Evolutionary conservation across 2,888 invertebrate genomes (phyloP).

Genomic region (Phengaris arion): DNA sequence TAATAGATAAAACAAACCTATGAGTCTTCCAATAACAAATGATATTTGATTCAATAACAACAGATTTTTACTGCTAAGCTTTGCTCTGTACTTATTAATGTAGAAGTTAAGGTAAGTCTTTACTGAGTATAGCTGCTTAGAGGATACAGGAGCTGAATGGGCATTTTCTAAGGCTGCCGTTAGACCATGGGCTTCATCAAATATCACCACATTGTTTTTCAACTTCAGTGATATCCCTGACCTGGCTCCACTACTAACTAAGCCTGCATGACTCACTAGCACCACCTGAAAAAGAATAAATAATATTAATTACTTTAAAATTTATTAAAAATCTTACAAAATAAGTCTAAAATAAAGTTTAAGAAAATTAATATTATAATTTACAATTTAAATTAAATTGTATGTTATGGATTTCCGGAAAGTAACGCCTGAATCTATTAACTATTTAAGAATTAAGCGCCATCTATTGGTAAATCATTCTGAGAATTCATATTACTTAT

Average conservation of each 20-base stretch:
- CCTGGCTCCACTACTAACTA: slow-evolving; percentile 67
- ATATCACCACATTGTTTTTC: slow-evolving; percentile 88
- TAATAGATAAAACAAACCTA: slow-evolving; percentile 31
- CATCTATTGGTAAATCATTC: no score
- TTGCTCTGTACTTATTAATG: slow-evolving; percentile 84
- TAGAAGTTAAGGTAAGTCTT: slow-evolving; percentile 84
- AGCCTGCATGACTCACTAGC: slow-evolving; percentile 68
- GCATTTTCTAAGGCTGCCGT: slow-evolving; percentile 93
- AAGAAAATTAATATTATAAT: no score
- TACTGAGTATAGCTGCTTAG: slow-evolving; percentile 82
- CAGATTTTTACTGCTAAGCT: slow-evolving; percentile 89
- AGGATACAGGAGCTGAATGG: slow-evolving; percentile 86
- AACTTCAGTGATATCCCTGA: slow-evolving; percentile 68
- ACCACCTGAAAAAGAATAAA: slow-evolving; percentile 55
- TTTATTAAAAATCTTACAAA: no score
- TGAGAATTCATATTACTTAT: no score
- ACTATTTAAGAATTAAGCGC: no score
- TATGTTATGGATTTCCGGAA: no score
- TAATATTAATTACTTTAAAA: background rate
- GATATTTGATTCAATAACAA: slow-evolving; percentile 89
- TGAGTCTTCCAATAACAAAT: slow-evolving; percentile 84
- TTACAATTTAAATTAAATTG: no score
- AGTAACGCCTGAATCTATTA: no score
- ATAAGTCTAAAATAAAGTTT: background rate
- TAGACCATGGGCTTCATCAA: slow-evolving; percentile 98